Percentiles rank a stretch among this genome's conserved stretches.
phyloP scores from a whole-genome alignment of 2,113 vertebrate species.

The Malurus alboscapulatus region DNA sequence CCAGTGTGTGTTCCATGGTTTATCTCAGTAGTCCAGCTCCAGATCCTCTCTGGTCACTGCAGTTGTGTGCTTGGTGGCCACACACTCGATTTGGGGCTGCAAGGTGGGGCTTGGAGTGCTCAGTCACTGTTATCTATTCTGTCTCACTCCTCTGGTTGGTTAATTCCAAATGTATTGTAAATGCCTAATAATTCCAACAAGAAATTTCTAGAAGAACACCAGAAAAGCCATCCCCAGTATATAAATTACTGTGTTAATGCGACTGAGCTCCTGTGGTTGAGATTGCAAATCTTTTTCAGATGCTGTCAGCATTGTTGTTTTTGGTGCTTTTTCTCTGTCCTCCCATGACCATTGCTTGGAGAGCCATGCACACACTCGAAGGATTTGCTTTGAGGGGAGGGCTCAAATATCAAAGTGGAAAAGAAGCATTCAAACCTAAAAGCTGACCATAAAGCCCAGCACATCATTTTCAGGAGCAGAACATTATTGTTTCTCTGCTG shows the following conservation, averaged over 20 bases:
- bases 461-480: conserved; percentile 47
- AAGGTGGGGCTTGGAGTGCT: neutral
- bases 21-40: neutral
- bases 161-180: neutral
- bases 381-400: neutral
- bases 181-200: neutral
- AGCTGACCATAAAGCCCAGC: conserved; percentile 55
- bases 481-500: conserved; percentile 59
- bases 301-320: conserved; percentile 25
- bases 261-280: conserved; percentile 23
- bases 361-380: neutral
- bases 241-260: conserved; percentile 3
- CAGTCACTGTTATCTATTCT: neutral
- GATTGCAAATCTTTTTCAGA: conserved; percentile 42
- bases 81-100: neutral
- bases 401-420: conserved; percentile 61
- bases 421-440: conserved; percentile 32
- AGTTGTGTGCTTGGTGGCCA: neutral
- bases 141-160: neutral
- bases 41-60: neutral
- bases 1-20: neutral
- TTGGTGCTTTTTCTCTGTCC: conserved; percentile 1
- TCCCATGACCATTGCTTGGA: conserved; percentile 41
- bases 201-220: conserved; percentile 14
- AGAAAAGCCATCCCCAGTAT: neutral